Percentiles rank a stretch among this genome's conserved stretches.
These are phyloP conservation scores for Rhimphoctona megacephalus DNA, from an alignment of 2,888 invertebrate species.

Conservation along the genomic window DNA sequence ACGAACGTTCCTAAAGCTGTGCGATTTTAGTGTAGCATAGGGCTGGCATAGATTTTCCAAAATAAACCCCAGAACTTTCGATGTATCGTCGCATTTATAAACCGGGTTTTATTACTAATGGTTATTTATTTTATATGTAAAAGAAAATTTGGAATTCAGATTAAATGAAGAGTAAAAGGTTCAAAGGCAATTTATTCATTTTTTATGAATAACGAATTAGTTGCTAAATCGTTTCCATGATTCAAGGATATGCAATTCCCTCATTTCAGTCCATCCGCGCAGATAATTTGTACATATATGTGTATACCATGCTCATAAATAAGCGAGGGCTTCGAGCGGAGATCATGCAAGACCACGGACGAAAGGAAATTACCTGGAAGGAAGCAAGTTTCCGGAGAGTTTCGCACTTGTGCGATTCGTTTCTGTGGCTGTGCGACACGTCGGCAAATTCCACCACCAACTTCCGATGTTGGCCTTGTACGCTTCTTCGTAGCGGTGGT, in stretches of 20 bases:
- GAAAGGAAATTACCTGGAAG: constrained; percentile 70
- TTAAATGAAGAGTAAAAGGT: not conserved
- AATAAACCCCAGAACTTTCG: not conserved
- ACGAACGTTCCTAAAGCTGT: constrained; percentile 10
- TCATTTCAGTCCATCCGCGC: not conserved
- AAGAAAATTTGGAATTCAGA: not conserved
- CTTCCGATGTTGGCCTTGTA: constrained; percentile 50
- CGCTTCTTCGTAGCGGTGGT: constrained; percentile 35
- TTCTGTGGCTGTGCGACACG: constrained; percentile 57
- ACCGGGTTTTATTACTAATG: not conserved
- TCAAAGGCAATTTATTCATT: not conserved
- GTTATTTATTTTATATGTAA: not conserved
- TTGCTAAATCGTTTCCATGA: constrained; percentile 4
- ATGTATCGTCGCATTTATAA: not conserved
- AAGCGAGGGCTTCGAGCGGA: constrained; percentile 16
- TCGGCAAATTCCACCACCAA: constrained; percentile 56
- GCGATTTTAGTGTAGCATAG: not conserved
- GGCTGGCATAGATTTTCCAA: not conserved
- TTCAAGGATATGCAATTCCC: not conserved
- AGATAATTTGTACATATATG: constrained; percentile 48
- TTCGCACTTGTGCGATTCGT: constrained; percentile 62
- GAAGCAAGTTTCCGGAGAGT: constrained; percentile 60
- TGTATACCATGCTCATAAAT: constrained; percentile 57
- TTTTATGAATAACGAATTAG: not conserved
- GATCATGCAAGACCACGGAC: constrained; percentile 47